Evolutionary conservation across 92 coral and sea anemone species (phyloP).

Genomic region (Heliopora coerulea): DNA sequence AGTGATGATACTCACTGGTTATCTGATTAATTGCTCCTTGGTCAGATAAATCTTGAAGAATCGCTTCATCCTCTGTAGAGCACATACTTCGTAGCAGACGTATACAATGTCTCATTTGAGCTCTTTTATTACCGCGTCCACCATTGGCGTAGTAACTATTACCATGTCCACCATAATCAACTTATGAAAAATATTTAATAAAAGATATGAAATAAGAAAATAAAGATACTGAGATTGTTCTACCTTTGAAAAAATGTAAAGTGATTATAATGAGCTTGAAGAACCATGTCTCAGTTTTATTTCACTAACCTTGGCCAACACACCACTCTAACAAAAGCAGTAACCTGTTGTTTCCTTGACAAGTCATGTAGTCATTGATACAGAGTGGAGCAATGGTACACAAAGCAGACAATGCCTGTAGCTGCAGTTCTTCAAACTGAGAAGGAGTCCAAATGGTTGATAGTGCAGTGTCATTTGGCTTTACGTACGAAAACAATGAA

Average conservation of each 20-base stretch:
- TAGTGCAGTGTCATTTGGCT: constrained; percentile 71
- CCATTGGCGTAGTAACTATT: constrained; percentile 96
- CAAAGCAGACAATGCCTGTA: constrained; percentile 82
- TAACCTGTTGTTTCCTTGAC: constrained; percentile 91
- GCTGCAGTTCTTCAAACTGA: constrained; percentile 94
- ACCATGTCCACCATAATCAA: constrained; percentile 99
- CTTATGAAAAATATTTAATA: constrained; percentile 34
- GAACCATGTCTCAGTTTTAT: no score
- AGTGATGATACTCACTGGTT: constrained; percentile 59
- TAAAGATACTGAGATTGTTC: no score
- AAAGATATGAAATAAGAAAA: background rate
- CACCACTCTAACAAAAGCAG: constrained; percentile 95
- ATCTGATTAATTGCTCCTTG: constrained; percentile 93
- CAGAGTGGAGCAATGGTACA: constrained; percentile 82
- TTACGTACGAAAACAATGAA: constrained; percentile 80
- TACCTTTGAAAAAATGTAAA: no score
- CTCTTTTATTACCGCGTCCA: constrained; percentile 98
- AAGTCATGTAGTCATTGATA: constrained; percentile 97
- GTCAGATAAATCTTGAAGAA: constrained; percentile 90
- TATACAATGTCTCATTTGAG: constrained; percentile 95
- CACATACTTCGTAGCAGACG: constrained; percentile 86
- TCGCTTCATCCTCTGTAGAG: constrained; percentile 85
- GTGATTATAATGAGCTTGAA: no score
- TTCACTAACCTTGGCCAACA: constrained; percentile 76
- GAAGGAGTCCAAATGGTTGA: constrained; percentile 89